Evolutionary conservation across 2,113 vertebrate species (phyloP).

Genomic region (Nycticebus coucang): DNA sequence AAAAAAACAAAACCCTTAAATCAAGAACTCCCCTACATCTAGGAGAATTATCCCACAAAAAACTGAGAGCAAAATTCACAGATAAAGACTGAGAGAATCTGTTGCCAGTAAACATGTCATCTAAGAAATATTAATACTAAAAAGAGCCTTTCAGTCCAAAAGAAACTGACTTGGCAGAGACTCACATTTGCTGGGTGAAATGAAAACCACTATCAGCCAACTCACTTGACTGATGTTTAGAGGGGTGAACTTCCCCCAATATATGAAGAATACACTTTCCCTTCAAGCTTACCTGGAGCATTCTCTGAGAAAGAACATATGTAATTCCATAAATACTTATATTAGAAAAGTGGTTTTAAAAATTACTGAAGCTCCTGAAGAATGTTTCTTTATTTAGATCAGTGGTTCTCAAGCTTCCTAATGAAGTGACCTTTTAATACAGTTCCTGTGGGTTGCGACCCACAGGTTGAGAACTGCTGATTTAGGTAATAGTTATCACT

Average conservation of each 20-base stretch:
- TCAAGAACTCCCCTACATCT: background rate
- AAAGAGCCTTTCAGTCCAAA: background rate
- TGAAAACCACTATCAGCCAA: background rate
- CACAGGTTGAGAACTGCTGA: no score
- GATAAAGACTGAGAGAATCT: background rate
- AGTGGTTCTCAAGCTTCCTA: no score
- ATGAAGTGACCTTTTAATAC: no score
- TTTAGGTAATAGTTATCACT: no score
- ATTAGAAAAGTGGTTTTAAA: background rate
- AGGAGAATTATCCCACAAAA: background rate
- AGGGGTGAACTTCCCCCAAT: background rate
- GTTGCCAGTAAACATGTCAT: background rate
- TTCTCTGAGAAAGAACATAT: background rate
- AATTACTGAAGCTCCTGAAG: no score
- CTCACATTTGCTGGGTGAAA: background rate
- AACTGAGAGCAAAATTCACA: background rate
- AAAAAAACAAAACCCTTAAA: background rate
- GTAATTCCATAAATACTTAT: background rate
- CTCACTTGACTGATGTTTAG: background rate
- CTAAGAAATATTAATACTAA: background rate
- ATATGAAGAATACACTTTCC: background rate
- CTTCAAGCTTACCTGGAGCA: background rate
- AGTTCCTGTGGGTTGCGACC: no score
- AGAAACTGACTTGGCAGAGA: background rate
- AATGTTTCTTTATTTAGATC: no score